Evolutionary conservation across 1,140 invertebrate genomes (phyloP), one percentile per base, ranked within the genome.

Genomic region (Paraescarpia echinospica): DNA sequence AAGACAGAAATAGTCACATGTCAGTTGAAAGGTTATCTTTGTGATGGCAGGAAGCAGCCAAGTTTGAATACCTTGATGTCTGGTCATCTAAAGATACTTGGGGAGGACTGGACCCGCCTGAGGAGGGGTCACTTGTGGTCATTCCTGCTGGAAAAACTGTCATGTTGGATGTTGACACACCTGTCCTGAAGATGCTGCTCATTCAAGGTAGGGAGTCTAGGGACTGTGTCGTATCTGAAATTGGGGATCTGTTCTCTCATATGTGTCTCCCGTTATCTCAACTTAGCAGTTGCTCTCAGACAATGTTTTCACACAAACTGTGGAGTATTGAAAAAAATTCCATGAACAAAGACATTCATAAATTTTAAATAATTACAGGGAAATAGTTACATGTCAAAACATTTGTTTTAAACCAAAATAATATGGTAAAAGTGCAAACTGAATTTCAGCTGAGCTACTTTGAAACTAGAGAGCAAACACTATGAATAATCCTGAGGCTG

Each of bases 101-200:
- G 95, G 93, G 93, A 27, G 94, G 94, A 33, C 51, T 92, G 34
- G n/a, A 89, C 31, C 91, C 93, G 1, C 95, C 95, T 14, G 92
- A 89, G 34, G 94, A 94, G n/a, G 95, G 95, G 33, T 95, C 95
- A 91, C 91, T 96, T 35, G 95, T 96, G 33, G 94, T 95, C 34
- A 95, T 96, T 41, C 93, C 93, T 31, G 90, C 93, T 90, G 95
- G 94, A 12, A 94, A 95, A 94, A 95, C 94, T 14, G 91, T 96
- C 31, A 92, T 95, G 31, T 93, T 96, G 89, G 95, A 96, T 91
- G 93, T 93, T 34, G 92, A 94, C 93, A 96, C 95, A 35, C 94
- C 94, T 22, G 92, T 94, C 8, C 92, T 96, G 33, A 94, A 94
- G 88, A 94, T 95, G 91, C 92, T 95, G 0, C 90, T 95, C 0